A percentile compares a stretch with the other conserved stretches of the same genome.
phyloP scores from a whole-genome alignment of 2,797 vertebrate species.

The Peromyscus aztecus region DNA sequence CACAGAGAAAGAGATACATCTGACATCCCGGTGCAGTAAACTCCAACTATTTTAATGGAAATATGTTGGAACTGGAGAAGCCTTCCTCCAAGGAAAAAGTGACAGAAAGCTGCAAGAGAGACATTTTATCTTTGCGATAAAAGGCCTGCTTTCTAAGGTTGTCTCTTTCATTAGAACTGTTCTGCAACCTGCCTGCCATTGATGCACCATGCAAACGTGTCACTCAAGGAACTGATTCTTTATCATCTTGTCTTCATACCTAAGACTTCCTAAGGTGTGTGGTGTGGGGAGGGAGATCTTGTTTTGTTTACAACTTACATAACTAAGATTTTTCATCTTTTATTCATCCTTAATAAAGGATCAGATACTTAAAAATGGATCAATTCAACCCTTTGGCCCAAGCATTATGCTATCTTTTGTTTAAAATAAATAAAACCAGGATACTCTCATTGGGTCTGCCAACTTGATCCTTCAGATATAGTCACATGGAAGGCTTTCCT shows the following conservation, averaged over 20 bases:
- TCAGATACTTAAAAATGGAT: conserved; percentile 43
- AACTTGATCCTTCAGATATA: conserved; percentile 30
- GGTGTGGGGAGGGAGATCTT: conserved; percentile 30
- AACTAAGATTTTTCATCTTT: background rate
- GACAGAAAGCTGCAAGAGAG: conserved; percentile 74
- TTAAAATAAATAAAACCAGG: conserved; percentile 64
- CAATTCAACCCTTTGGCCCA: background rate
- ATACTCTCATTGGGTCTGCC: background rate
- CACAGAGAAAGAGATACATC: conserved; percentile 81
- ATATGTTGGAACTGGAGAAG: conserved; percentile 57
- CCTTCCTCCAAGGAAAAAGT: conserved; percentile 69
- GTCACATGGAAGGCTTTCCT: conserved; percentile 67
- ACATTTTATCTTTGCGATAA: conserved; percentile 71
- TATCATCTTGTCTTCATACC: conserved; percentile 45
- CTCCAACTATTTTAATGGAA: conserved; percentile 71
- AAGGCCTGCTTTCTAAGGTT: conserved; percentile 74
- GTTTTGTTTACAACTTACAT: background rate
- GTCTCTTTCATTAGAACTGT: conserved; percentile 74
- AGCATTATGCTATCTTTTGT: background rate
- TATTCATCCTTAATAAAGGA: conserved; percentile 36
- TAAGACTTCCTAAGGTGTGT: conserved; percentile 38
- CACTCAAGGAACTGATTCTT: conserved; percentile 29
- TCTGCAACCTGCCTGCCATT: background rate
- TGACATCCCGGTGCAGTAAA: conserved; percentile 69
- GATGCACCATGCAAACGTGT: conserved; percentile 60